Conservation (phyloP, 1,140 invertebrate species). For the Drosophila ambigua region DNA sequence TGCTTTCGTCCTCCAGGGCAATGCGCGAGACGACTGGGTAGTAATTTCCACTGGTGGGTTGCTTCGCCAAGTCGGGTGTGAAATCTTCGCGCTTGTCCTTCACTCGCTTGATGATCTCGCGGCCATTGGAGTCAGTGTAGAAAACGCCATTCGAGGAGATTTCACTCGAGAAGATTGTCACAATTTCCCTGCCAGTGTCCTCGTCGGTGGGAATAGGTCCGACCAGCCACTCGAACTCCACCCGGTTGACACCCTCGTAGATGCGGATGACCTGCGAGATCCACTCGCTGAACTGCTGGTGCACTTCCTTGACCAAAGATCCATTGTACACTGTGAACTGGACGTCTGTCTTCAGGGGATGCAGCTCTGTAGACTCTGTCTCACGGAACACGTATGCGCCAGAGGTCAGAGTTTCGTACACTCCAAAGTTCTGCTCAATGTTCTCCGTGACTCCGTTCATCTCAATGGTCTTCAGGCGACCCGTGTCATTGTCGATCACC, state of each 20-base stretch:
- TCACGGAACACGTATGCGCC: conserved; percentile 96
- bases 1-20: conserved; percentile 84
- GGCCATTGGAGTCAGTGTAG: conserved; percentile 97
- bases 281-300: conserved; percentile 90
- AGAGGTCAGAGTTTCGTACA: conserved; percentile 90
- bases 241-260: conserved; percentile 87
- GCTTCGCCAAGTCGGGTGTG: conserved; percentile 88
- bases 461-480: conserved; percentile 85
- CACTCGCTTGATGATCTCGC: conserved; percentile 92
- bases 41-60: conserved; percentile 92
- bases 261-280: conserved; percentile 92
- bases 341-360: conserved; percentile 84
- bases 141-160: conserved; percentile 89
- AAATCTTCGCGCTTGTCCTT: conserved; percentile 90
- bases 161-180: conserved; percentile 89
- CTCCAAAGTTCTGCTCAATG: conserved; percentile 88
- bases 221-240: conserved; percentile 96
- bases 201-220: conserved; percentile 95
- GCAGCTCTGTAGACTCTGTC: conserved; percentile 68
- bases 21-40: conserved; percentile 96
- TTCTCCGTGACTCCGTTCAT: conserved; percentile 79
- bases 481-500: conserved; percentile 68
- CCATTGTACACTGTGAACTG: conserved; percentile 86
- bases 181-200: conserved; percentile 91
- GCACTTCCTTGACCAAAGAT: conserved; percentile 91